phyloP scores from a whole-genome alignment of 23 tunicate species.

The Halocynthia aurantium region DNA sequence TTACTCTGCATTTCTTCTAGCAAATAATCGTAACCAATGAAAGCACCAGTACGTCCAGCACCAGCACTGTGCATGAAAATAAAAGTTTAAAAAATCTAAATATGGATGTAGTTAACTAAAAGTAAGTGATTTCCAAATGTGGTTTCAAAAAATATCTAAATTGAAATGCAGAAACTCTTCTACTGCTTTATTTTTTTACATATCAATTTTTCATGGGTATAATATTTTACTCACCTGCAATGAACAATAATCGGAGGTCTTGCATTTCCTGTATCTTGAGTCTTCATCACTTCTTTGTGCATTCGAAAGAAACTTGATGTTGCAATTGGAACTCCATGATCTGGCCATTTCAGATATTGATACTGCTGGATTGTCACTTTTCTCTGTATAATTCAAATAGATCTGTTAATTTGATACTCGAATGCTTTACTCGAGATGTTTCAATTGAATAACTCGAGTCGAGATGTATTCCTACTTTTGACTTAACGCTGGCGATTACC shows the following conservation, averaged over 20 bases:
- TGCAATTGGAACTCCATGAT: conserved; percentile 36
- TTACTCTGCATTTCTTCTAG: conserved; percentile 4
- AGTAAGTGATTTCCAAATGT: too few relatives aligned
- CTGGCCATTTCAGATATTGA: conserved; percentile 35
- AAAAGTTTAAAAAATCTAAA: background rate
- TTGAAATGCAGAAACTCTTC: too few relatives aligned
- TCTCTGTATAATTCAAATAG: too few relatives aligned
- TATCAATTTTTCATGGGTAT: too few relatives aligned
- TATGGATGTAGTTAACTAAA: too few relatives aligned
- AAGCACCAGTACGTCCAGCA: conserved; percentile 32
- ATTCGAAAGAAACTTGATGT: conserved; percentile 18
- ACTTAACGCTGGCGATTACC: too few relatives aligned
- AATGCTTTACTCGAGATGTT: too few relatives aligned
- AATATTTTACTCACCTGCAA: conserved; percentile 11
- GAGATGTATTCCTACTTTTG: too few relatives aligned
- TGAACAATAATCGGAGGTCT: conserved; percentile 26
- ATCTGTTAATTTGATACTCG: too few relatives aligned
- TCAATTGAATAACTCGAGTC: too few relatives aligned
- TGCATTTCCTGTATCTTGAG: background rate
- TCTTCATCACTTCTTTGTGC: background rate
- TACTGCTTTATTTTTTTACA: too few relatives aligned
- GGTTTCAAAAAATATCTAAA: too few relatives aligned
- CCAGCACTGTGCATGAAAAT: conserved; percentile 17
- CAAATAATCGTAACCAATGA: conserved; percentile 21
- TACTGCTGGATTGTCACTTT: conserved; percentile 3